A percentile compares a stretch with the other conserved stretches of the same genome.
These are phyloP conservation scores for Limnodromus scolopaceus DNA, from an alignment of 2,797 vertebrate genomes.

Conservation along the genomic window DNA sequence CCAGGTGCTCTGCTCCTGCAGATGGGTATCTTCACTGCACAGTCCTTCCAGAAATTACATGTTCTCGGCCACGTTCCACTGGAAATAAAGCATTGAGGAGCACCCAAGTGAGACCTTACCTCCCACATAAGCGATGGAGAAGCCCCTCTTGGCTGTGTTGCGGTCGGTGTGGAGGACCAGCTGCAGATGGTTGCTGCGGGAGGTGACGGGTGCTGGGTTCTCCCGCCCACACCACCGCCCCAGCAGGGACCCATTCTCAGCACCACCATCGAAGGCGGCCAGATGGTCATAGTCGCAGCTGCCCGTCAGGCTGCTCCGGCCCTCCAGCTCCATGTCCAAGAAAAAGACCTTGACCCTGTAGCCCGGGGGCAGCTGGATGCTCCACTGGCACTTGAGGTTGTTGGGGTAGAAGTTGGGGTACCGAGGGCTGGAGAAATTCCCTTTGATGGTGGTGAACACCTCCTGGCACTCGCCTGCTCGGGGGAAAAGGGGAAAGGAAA, in stretches of 20 bases:
- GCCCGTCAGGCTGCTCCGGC: constrained; percentile 87
- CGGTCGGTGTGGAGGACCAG: constrained; percentile 91
- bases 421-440: constrained; percentile 94
- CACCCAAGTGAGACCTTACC: constrained; percentile 77
- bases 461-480: constrained; percentile 93
- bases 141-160: constrained; percentile 87
- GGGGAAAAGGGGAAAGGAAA: not conserved
- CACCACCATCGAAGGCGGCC: constrained; percentile 85
- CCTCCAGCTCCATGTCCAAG: constrained; percentile 90
- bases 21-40: accelerated
- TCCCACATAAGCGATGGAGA: constrained; percentile 89
- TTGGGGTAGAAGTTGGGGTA: constrained; percentile 95
- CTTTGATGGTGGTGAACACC: constrained; percentile 83
- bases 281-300: constrained; percentile 92
- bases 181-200: constrained; percentile 86
- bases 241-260: constrained; percentile 81
- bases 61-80: accelerated
- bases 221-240: constrained; percentile 93
- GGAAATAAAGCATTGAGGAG: not conserved
- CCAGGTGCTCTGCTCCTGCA: not conserved
- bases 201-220: constrained; percentile 79
- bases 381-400: constrained; percentile 97
- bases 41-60: accelerated
- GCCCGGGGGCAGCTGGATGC: constrained; percentile 83
- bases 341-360: constrained; percentile 92